Evolutionary conservation across 2,113 vertebrate genomes (phyloP).

Genomic region (Neotragus moschatus): DNA sequence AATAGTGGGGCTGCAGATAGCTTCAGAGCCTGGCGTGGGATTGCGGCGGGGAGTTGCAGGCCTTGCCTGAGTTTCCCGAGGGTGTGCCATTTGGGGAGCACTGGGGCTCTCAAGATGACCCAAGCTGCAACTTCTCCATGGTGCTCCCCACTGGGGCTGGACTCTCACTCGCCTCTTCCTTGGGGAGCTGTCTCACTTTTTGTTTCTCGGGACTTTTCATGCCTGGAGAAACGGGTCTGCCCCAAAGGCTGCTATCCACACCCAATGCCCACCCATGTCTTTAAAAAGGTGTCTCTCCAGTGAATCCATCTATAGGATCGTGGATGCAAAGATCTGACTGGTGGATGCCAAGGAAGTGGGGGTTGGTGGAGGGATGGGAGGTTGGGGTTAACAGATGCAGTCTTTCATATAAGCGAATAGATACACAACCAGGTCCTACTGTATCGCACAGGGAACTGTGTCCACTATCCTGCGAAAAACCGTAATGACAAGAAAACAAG

Average conservation of each 20-base stretch:
- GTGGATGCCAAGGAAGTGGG: not conserved
- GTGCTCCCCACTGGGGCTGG: slow-evolving; percentile 41
- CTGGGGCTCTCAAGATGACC: slow-evolving; percentile 57
- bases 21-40: slow-evolving; percentile 77
- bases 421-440: not conserved
- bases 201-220: not conserved
- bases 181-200: not conserved
- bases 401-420: not conserved
- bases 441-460: not conserved
- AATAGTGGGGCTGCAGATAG: slow-evolving; percentile 83
- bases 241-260: not conserved
- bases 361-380: not conserved
- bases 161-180: not conserved
- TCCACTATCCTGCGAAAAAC: not conserved
- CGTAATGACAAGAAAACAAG: not conserved
- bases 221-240: not conserved
- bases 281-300: not conserved
- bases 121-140: slow-evolving; percentile 55
- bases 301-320: not conserved
- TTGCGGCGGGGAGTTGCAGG: slow-evolving; percentile 77
- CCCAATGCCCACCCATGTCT: not conserved
- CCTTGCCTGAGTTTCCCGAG: slow-evolving; percentile 76
- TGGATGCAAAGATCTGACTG: not conserved
- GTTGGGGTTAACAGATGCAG: not conserved
- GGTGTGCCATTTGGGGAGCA: slow-evolving; percentile 67